Evolutionary conservation across 2,797 vertebrate species (phyloP), one percentile per base, ranked within the genome.

Genomic region (Holocentrus rufus): DNA sequence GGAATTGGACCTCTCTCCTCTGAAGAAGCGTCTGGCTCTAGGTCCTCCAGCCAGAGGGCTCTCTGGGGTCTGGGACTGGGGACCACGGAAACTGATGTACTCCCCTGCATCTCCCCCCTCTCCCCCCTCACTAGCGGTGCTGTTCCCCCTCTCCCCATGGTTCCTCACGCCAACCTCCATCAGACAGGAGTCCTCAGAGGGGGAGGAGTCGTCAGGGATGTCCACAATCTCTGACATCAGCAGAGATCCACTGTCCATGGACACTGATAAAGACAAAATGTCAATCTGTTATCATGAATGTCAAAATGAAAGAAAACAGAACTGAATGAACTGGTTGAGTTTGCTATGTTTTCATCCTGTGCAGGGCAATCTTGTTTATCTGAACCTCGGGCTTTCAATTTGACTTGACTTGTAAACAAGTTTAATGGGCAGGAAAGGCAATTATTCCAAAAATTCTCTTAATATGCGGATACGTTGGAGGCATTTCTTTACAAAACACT

Each of bases 111-210:
- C 92, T 46, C 94, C 91, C 65, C 94, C 94, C 8, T 95, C 92
- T 20, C 74, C 89, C 54, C 91, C 93, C 14, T 88, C 93, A 6
- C 83, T 76, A 13, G 89, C 68, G 52, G 93, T 93, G 80, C 95
- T 90, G 68, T 89, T 95, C 90, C 70, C 47, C n/a, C 88, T 95
- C 87, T 92, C 95, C 78, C 73, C 94, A 52, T 70, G 96, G 85
- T 5, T 90, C 92, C 87, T 95, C 52, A 92, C 50, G 4, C 90
- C 93, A 27, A 96, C 92, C 88, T 98, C 98, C 93, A 98, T 87
- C 84, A 99, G 92, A 83, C 96, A 98, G 0, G 97, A 99, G 89
- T 99, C 97, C 86, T 99, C 98, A 0, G 98, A 99, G 0, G 96
- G 97, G 69, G 97, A 98, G 67, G 96, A 98, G 88, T 98, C 97